phyloP scores from a whole-genome alignment of 1,140 invertebrate genomes.

The Cepaea nemoralis region DNA sequence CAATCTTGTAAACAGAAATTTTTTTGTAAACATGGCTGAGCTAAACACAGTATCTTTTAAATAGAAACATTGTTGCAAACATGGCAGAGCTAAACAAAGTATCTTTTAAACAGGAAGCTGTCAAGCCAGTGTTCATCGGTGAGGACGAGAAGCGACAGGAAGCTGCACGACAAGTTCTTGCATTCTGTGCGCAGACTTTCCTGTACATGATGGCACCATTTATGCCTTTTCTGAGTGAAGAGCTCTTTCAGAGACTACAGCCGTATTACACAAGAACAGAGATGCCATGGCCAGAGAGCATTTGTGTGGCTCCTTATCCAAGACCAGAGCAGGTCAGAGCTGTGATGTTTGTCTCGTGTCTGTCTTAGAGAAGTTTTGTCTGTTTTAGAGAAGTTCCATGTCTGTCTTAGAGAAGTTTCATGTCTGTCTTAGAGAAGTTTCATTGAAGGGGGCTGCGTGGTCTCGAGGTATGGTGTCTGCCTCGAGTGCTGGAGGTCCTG shows the following conservation, averaged over 20 bases:
- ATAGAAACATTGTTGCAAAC: too few relatives aligned
- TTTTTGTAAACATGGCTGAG: too few relatives aligned
- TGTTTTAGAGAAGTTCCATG: too few relatives aligned
- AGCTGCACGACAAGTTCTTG: conserved; percentile 59
- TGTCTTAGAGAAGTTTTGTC: too few relatives aligned
- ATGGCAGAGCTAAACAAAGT: too few relatives aligned
- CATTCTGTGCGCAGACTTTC: conserved; percentile 55
- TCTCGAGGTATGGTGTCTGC: too few relatives aligned
- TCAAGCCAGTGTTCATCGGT: conserved; percentile 75
- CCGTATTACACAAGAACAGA: background rate
- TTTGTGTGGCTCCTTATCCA: conserved; percentile 63
- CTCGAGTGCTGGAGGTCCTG: too few relatives aligned
- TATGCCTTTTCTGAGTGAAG: conserved; percentile 69
- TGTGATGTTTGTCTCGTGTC: background rate
- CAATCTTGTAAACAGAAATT: too few relatives aligned
- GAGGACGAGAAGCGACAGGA: conserved; percentile 75
- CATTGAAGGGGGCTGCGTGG: too few relatives aligned
- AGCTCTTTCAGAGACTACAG: conserved; percentile 63
- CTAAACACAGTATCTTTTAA: conserved; percentile 32
- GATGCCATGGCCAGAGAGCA: conserved; percentile 47
- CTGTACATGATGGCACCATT: conserved; percentile 63
- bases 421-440: too few relatives aligned
- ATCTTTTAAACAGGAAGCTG: conserved; percentile 75
- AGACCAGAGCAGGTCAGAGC: conserved; percentile 49
- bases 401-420: too few relatives aligned